Conservation (phyloP, 2,888 invertebrate species). For the Diadromus collaris region DNA sequence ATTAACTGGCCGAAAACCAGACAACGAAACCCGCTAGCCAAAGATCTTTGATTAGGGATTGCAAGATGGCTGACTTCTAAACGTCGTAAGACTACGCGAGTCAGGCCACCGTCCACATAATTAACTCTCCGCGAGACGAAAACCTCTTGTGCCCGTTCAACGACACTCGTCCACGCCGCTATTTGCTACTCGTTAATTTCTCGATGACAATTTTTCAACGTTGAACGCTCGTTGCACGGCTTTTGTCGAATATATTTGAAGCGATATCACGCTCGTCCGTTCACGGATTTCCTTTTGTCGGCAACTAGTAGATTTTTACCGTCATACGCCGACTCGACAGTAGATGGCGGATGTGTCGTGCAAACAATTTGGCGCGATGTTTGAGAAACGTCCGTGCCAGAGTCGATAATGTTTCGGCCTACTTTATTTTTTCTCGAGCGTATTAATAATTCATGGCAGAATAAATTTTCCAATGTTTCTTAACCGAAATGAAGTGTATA, state of each 20-base stretch:
- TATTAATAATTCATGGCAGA: background rate
- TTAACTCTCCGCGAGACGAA: slow-evolving; percentile 27
- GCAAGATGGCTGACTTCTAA: slow-evolving; percentile 93
- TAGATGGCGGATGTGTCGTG: slow-evolving; percentile 65
- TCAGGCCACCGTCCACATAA: slow-evolving; percentile 79
- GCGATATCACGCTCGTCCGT: slow-evolving; percentile 64
- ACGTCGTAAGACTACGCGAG: slow-evolving; percentile 88
- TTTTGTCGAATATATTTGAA: slow-evolving; percentile 64
- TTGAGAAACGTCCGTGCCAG: slow-evolving; percentile 25
- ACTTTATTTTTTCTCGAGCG: background rate
- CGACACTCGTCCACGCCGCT: slow-evolving; percentile 23
- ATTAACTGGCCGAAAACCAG: slow-evolving; percentile 89
- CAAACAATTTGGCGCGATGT: slow-evolving; percentile 31
- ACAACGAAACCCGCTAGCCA: slow-evolving; percentile 91
- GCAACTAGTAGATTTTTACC: slow-evolving; percentile 71
- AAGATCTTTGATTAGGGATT: slow-evolving; percentile 93
- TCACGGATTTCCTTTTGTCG: slow-evolving; percentile 77
- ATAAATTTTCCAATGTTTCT: background rate
- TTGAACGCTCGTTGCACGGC: slow-evolving; percentile 50
- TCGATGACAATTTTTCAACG: background rate
- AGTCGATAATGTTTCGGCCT: slow-evolving; percentile 12
- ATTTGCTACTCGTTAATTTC: slow-evolving; percentile 52
- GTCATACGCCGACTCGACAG: slow-evolving; percentile 52
- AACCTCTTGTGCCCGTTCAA: slow-evolving; percentile 6
- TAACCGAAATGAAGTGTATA: background rate